Evolutionary conservation across 2,888 invertebrate genomes (phyloP), one percentile per base, ranked within the genome.

Genomic region (Thyatira batis): DNA sequence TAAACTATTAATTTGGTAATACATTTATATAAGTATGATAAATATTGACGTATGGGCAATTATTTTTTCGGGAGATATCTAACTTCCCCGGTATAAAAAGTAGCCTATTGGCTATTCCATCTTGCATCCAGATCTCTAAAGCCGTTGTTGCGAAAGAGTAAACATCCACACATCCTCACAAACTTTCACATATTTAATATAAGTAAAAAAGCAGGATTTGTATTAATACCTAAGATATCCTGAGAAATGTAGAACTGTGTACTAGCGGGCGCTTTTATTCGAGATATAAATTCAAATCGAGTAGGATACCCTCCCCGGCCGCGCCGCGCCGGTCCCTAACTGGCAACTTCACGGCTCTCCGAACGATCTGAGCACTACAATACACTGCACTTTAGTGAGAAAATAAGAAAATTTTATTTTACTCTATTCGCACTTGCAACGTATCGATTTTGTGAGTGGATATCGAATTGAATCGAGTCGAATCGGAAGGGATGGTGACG

Each of bases 201-300:
- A n/a, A n/a, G n/a, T n/a, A n/a, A n/a, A n/a, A n/a, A n/a, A n/a
- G n/a, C n/a, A n/a, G n/a, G n/a, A n/a, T n/a, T n/a, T n/a, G n/a
- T n/a, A n/a, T n/a, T n/a, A n/a, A n/a, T n/a, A n/a, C n/a, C n/a
- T n/a, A 39, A 39, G n/a, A 39, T 39, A 3, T 39, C n/a, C 17
- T 39, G 39, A 39, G 17, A 39, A 39, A 39, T 39, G 39, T 39
- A 8, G 10, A 33, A 33, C n/a, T 33, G 33, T 13, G 13, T 17
- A 39, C 17, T 39, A 13, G 17, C 39, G 17, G 39, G 39, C 28
- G 61, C 60, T 62, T 61, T 61, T 67, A 69, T 67, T 58, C 57
- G 53, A 39, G 61, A 69, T 76, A 73, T 79, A 79, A 77, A 80
- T 80, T 78, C 75, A 79, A 78, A 80, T 80, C 65, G 73, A 80